Evolutionary conservation across 1,140 invertebrate species (phyloP), one percentile per base, ranked within the genome.

Genomic region (Diachasmimorpha longicaudata): DNA sequence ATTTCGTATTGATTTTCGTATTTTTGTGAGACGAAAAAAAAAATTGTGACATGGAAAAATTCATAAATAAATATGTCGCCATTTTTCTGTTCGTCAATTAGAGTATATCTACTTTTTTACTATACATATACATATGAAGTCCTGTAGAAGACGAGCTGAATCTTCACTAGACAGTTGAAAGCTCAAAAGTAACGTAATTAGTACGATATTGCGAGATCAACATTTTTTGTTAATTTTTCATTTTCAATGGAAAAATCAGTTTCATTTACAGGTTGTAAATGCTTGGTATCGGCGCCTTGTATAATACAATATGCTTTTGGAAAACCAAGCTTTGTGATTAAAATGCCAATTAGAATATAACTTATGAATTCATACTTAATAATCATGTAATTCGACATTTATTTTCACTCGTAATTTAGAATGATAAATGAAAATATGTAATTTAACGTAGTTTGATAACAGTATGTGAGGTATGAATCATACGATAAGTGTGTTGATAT

Each of bases 121-220:
- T 68, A 37, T 9, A 39, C 14, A 19, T 55, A 25, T 23, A 31
- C 37, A 37, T 63, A 39, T n/a, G n/a, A 75, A 75, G 25, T 72
- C 75, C 75, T 76, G 75, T 76, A 76, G 75, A 76, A 71, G 23
- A 76, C 75, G 75, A 76, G 75, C 75, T 76, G 71, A 70, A 48
- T 70, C 39, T 44, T 25, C 44, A 55, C 46, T 68, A 68, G 66
- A n/a, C 37, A 25, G 48, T 19, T 25, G 39, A 66, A 14, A 42
- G 55, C 46, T 52, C 25, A 25, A 72, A 36, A 42, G 21, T 63
- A 63, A 44, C 48, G 16, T 52, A 52, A 19, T n/a, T 52, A 52
- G 48, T 42, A 42, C 39, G 39, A 13, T n/a, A 52, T 52, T 52
- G 48, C 14, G 48, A 46, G 9, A 52, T 52, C n/a, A 52, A 16